phyloP scores from a whole-genome alignment of 2,113 vertebrate species.

The Columbina picui region DNA sequence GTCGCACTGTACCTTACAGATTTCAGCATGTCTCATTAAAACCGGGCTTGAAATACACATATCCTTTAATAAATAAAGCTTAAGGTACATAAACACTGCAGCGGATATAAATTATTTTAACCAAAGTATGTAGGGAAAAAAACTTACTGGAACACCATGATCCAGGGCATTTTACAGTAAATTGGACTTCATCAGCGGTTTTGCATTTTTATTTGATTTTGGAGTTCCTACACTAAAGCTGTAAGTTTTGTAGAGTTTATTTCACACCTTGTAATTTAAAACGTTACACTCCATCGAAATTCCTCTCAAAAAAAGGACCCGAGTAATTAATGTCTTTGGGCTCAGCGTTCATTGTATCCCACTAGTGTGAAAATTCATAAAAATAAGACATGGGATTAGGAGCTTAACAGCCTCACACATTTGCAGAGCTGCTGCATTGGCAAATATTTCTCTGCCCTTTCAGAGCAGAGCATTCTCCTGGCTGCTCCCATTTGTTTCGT shows the following conservation, averaged over 20 bases:
- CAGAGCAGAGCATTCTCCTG: background rate
- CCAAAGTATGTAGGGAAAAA: conserved; percentile 65
- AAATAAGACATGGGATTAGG: conserved; percentile 59
- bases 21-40: conserved; percentile 74
- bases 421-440: conserved; percentile 46
- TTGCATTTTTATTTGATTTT: conserved; percentile 72
- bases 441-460: background rate
- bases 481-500: background rate
- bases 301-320: conserved; percentile 52
- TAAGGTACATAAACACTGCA: conserved; percentile 68
- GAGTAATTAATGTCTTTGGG: conserved; percentile 65
- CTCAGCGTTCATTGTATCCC: conserved; percentile 46
- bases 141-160: conserved; percentile 57
- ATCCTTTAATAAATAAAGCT: conserved; percentile 69
- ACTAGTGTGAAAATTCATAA: conserved; percentile 64
- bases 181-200: conserved; percentile 60
- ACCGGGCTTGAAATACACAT: conserved; percentile 66
- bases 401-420: conserved; percentile 57
- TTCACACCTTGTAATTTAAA: conserved; percentile 70
- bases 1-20: conserved; percentile 69
- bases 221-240: conserved; percentile 60
- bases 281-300: conserved; percentile 62
- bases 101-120: conserved; percentile 72
- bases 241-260: conserved; percentile 68
- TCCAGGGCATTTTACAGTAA: conserved; percentile 61